Evolutionary conservation across 2,888 invertebrate species (phyloP), one percentile per base, ranked within the genome.

Genomic region (Tridacna crocea): DNA sequence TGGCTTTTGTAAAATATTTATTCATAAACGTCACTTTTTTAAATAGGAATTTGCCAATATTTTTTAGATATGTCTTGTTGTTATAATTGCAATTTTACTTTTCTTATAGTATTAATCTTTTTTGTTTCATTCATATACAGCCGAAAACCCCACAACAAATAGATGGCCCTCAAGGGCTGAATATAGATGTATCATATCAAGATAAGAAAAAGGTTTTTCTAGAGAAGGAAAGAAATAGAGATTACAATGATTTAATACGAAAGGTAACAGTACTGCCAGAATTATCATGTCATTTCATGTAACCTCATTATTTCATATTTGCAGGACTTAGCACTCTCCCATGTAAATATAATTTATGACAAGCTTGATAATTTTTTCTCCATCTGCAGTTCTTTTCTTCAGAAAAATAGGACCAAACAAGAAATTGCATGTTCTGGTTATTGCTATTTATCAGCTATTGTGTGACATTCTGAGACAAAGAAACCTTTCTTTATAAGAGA

Each of bases 191-290:
- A 22, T 63, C 47, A 15, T 79, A 72, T 70, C 74, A 77, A 36
- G 68, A 27, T n/a, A 60, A 63, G 47, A 81, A 79, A 77, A 75
- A 82, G 47, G 77, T 61, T 47, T 80, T 75, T 75, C 80, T 85
- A 72, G 84, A 87, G 82, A 82, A 72, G 66, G 82, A 88, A 78
- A 85, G 88, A 79, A 88, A 88, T 81, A 77, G 74, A 84, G 87
- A 88, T 46, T 88, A 88, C 84, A 88, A 88, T 88, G 80, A 79
- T 15, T 79, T 77, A 66, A 80, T 88, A 65, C 58, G 78, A 55
- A 82, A 88, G 88, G 88, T 88, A 88, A 83, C 3, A 55, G 3
- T 10, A 19, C 55, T 6, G 36, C 36, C 36, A 36, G 36, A 36
- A 8, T 36, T 36, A 36, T 36, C 36, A 36, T 36, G 36, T 36